Percentiles rank a stretch among this genome's conserved stretches.
Conservation (phyloP, 1,140 invertebrate species). For the Drosophila azteca region DNA sequence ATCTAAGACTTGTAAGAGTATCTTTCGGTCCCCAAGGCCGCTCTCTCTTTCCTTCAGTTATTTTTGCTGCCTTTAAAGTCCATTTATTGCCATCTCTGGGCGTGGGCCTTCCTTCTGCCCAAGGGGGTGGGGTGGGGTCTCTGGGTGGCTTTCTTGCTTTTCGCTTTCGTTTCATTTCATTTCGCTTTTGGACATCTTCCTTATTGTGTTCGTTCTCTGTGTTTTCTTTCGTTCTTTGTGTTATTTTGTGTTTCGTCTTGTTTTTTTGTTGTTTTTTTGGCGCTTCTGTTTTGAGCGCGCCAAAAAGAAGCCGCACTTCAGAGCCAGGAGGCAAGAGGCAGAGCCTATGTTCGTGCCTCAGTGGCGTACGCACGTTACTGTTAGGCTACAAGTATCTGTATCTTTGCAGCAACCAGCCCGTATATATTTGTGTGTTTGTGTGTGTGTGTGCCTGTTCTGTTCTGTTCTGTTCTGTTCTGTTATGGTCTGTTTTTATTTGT, state of each 20-base stretch:
- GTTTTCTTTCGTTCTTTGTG: conserved; percentile 38
- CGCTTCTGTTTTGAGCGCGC: conserved; percentile 75
- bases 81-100: conserved; percentile 66
- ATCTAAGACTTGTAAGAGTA: too few relatives aligned
- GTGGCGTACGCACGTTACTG: conserved; percentile 77
- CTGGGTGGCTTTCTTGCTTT: conserved; percentile 9
- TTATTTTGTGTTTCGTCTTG: conserved; percentile 23
- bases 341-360: conserved; percentile 5
- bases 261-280: conserved; percentile 49
- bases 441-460: conserved; percentile 9
- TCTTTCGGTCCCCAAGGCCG: too few relatives aligned
- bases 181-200: conserved; percentile 33
- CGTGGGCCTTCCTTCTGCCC: neutral
- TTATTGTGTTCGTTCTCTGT: conserved; percentile 18
- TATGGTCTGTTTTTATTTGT: conserved; percentile 25
- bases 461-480: neutral
- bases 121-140: too few relatives aligned
- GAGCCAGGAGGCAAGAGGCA: neutral
- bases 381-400: conserved; percentile 53
- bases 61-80: conserved; percentile 58
- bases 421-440: conserved; percentile 13
- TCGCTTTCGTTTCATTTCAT: conserved; percentile 14
- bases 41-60: too few relatives aligned
- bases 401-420: conserved; percentile 13
- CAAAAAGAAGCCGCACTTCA: conserved; percentile 52